Evolutionary conservation across 2,888 invertebrate genomes (phyloP).

Genomic region (Bellardia pandia): DNA sequence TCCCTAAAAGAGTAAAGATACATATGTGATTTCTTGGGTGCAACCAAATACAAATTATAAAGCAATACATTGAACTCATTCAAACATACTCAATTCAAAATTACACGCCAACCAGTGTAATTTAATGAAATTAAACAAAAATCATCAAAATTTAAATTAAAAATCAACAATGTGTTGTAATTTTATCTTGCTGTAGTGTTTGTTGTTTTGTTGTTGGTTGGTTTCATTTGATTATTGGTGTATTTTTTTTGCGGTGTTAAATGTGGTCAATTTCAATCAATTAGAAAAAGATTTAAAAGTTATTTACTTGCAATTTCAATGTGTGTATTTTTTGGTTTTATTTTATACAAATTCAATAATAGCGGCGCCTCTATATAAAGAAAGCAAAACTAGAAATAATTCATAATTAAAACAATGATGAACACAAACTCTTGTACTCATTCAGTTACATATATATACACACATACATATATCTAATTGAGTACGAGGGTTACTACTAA

Average conservation of each 20-base stretch:
- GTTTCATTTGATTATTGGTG: conserved; percentile 33
- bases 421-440: too few relatives aligned
- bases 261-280: conserved; percentile 68
- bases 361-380: conserved; percentile 35
- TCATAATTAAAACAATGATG: conserved; percentile 4
- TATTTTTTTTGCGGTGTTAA: conserved; percentile 55
- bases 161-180: neutral
- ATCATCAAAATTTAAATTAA: conserved; percentile 3
- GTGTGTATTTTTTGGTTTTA: conserved; percentile 12
- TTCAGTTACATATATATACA: neutral
- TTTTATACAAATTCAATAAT: conserved; percentile 24
- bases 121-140: conserved; percentile 31
- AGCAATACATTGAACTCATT: too few relatives aligned
- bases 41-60: too few relatives aligned
- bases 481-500: too few relatives aligned
- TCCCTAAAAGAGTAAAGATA: too few relatives aligned
- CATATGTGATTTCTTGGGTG: too few relatives aligned
- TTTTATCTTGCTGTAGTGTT: conserved; percentile 9
- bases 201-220: neutral
- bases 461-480: too few relatives aligned
- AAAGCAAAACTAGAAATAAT: neutral
- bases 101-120: neutral
- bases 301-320: conserved; percentile 56
- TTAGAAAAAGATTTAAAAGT: conserved; percentile 69
- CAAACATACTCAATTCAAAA: too few relatives aligned